Conservation (phyloP, 1,140 invertebrate genomes). For the Calephelis nemesis region DNA sequence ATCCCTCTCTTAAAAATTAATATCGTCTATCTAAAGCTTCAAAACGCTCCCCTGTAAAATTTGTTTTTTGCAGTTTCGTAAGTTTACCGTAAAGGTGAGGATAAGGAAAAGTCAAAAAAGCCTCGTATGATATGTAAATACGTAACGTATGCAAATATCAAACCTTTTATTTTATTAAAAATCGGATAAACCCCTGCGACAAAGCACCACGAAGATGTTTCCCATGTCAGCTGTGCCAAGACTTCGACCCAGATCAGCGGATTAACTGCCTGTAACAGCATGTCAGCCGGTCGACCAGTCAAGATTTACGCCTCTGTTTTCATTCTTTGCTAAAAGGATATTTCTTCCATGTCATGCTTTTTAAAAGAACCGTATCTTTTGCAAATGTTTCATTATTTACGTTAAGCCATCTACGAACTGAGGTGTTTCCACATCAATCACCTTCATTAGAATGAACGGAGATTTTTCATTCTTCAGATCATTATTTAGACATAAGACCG, state of each 20-base stretch:
- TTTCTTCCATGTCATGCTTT: constrained; percentile 37
- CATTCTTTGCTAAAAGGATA: constrained; percentile 54
- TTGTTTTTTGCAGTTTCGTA: too few species aligned
- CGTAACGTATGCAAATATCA: background rate
- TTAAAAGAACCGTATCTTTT: constrained; percentile 21
- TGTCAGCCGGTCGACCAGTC: constrained; percentile 56
- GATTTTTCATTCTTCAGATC: constrained; percentile 11
- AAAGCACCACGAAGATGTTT: constrained; percentile 20
- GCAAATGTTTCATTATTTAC: constrained; percentile 18
- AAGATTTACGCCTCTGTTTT: constrained; percentile 68
- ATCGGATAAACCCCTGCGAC: constrained; percentile 1
- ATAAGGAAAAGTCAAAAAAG: too few species aligned
- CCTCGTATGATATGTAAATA: too few species aligned
- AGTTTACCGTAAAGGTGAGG: too few species aligned
- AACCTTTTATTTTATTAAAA: constrained; percentile 7
- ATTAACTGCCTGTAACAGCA: constrained; percentile 70
- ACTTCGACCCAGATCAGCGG: constrained; percentile 62
- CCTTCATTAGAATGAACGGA: constrained; percentile 13
- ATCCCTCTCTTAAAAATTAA: too few species aligned
- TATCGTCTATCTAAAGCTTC: too few species aligned
- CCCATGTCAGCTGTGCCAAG: constrained; percentile 38
- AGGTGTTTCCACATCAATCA: constrained; percentile 18
- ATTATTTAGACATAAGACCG: constrained; percentile 3
- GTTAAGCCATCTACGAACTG: constrained; percentile 25
- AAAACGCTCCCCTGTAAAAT: too few species aligned